Conservation (phyloP, 2,888 invertebrate genomes). For the Scaptomyza parva region DNA sequence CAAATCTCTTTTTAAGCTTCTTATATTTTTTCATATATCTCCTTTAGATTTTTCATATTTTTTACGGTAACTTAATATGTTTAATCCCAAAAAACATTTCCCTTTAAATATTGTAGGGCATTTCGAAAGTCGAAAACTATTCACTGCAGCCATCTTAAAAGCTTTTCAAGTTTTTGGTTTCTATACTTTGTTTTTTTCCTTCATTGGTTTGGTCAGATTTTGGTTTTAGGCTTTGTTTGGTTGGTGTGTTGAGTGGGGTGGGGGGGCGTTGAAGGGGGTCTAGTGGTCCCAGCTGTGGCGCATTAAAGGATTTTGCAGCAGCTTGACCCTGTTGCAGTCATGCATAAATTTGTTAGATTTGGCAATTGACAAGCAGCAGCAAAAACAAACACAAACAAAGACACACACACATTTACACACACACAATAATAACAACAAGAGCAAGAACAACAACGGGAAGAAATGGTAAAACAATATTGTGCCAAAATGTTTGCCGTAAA, state of each 20-base stretch:
- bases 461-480: conserved; percentile 57
- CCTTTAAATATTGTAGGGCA: conserved; percentile 12
- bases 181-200: conserved; percentile 24
- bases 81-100: background rate
- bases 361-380: conserved; percentile 65
- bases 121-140: background rate
- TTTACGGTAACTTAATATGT: no score
- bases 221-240: conserved; percentile 35
- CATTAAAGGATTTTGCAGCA: conserved; percentile 75
- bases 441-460: conserved; percentile 27
- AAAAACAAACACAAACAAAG: conserved; percentile 26
- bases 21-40: no score
- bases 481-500: conserved; percentile 43
- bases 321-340: conserved; percentile 77
- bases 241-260: no score
- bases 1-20: no score
- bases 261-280: background rate
- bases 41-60: no score
- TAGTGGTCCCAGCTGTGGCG: conserved; percentile 62
- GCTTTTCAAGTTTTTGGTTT: conserved; percentile 24
- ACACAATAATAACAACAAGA: conserved; percentile 10
- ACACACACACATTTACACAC: conserved; percentile 14
- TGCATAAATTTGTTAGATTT: conserved; percentile 78
- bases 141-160: background rate
- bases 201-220: conserved; percentile 37